Percentiles rank a stretch among this genome's conserved stretches.
Evolutionary conservation across 2,113 vertebrate genomes (phyloP).

Genomic region (Nerophis ophidion): DNA sequence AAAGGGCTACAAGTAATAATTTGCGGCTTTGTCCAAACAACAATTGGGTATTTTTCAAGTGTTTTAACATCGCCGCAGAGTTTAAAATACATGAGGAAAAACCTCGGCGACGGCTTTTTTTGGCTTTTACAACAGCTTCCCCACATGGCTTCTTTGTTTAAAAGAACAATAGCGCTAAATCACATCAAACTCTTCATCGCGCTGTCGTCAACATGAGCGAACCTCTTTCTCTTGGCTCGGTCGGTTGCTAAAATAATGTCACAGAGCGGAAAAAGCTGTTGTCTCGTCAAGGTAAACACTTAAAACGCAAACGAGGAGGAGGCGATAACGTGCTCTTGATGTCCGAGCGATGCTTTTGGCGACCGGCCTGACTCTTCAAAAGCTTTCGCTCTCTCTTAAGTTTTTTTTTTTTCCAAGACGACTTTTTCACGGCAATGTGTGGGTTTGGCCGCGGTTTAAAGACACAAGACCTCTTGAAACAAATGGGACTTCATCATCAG

Average conservation of each 20-base stretch:
- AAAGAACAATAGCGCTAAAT: constrained; percentile 36
- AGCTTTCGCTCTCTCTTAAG: constrained; percentile 53
- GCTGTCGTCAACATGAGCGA: constrained; percentile 9
- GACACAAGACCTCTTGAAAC: constrained; percentile 71
- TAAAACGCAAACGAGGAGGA: constrained; percentile 38
- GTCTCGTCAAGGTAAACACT: constrained; percentile 50
- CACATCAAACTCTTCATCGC: constrained; percentile 20
- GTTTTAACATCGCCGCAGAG: constrained; percentile 30
- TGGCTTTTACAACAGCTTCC: not conserved
- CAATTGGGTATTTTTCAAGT: too few relatives aligned
- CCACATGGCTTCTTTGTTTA: constrained; percentile 26
- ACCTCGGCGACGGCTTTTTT: constrained; percentile 19
- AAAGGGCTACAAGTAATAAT: too few relatives aligned
- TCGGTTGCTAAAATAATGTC: constrained; percentile 31
- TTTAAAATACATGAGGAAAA: constrained; percentile 31
- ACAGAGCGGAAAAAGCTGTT: constrained; percentile 39
- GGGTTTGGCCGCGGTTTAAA: constrained; percentile 47
- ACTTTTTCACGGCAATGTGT: constrained; percentile 48
- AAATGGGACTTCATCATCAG: constrained; percentile 77
- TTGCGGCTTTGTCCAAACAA: too few relatives aligned
- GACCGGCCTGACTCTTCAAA: constrained; percentile 53
- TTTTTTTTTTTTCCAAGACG: constrained; percentile 60
- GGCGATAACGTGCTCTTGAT: constrained; percentile 55
- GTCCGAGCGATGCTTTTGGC: constrained; percentile 47
- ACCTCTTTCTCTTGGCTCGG: constrained; percentile 8